These are phyloP conservation scores for Slavum lentiscoides DNA, from an alignment of 2,888 invertebrate genomes.

Conservation along the genomic window DNA sequence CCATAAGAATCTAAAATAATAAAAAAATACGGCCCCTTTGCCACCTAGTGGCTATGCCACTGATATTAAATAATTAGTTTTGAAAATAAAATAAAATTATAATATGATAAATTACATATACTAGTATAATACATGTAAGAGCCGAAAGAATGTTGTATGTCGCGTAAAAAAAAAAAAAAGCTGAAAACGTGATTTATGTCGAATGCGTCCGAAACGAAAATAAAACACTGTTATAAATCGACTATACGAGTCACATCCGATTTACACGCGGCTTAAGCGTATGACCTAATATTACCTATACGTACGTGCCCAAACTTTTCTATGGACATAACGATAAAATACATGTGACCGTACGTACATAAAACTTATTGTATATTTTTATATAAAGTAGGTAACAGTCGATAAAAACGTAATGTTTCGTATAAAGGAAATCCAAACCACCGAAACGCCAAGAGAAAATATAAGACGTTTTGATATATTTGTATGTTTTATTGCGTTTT, in stretches of 20 bases:
- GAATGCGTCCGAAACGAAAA: neutral
- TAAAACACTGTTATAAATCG: neutral
- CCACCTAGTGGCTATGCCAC: too few species aligned
- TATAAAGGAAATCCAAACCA: neutral
- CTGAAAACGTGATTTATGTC: neutral
- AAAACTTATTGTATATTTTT: too few species aligned
- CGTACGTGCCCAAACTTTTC: slow-evolving; percentile 4
- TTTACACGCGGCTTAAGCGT: neutral
- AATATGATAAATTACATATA: too few species aligned
- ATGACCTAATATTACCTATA: neutral
- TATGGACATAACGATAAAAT: neutral
- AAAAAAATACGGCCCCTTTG: too few species aligned
- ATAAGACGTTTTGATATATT: neutral
- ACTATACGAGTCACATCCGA: neutral
- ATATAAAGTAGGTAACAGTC: neutral
- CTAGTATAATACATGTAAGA: neutral
- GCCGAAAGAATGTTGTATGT: neutral
- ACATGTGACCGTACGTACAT: neutral
- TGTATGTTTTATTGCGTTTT: neutral
- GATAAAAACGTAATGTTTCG: neutral
- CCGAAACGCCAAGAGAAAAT: neutral
- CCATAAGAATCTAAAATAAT: too few species aligned
- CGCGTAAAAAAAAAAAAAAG: neutral
- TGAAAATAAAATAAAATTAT: too few species aligned
- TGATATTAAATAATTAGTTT: too few species aligned